Evolutionary conservation across 2,113 vertebrate genomes (phyloP).

Genomic region (Holacanthus passer): DNA sequence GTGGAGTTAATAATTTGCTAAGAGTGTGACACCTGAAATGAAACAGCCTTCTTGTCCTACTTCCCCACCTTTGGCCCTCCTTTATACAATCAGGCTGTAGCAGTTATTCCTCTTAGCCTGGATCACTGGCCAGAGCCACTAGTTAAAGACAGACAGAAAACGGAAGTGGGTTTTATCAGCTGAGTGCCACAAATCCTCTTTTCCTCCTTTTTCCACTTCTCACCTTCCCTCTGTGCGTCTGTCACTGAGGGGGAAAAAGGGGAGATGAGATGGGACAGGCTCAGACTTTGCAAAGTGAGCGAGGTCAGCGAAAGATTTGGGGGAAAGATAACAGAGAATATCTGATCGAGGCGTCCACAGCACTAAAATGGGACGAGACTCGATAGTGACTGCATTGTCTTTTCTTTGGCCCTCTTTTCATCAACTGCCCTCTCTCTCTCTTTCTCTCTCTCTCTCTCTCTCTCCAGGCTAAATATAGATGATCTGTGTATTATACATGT

Average conservation of each 20-base stretch:
- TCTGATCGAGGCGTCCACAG: background rate
- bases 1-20: slow-evolving; percentile 21
- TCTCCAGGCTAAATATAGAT: slow-evolving; percentile 27
- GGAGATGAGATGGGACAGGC: slow-evolving; percentile 18
- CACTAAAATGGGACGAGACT: background rate
- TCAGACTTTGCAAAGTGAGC: slow-evolving; percentile 6
- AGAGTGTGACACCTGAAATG: slow-evolving; percentile 10
- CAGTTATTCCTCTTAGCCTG: slow-evolving; percentile 41
- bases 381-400: background rate
- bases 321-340: background rate
- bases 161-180: slow-evolving; percentile 71
- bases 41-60: slow-evolving; percentile 11
- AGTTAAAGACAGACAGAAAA: slow-evolving; percentile 56
- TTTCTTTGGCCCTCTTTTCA: background rate
- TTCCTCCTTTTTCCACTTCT: slow-evolving; percentile 3
- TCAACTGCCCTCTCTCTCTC: background rate
- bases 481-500: slow-evolving; percentile 28
- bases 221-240: slow-evolving; percentile 24
- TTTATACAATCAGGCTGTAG: slow-evolving; percentile 35
- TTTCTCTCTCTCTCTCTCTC: background rate
- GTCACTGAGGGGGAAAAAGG: background rate
- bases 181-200: slow-evolving; percentile 28
- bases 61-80: slow-evolving; percentile 11
- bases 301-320: slow-evolving; percentile 5
- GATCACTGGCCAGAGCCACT: slow-evolving; percentile 36